These are phyloP conservation scores for Drosophila rufa DNA, from an alignment of 1,140 invertebrate species.

Conservation along the genomic window DNA sequence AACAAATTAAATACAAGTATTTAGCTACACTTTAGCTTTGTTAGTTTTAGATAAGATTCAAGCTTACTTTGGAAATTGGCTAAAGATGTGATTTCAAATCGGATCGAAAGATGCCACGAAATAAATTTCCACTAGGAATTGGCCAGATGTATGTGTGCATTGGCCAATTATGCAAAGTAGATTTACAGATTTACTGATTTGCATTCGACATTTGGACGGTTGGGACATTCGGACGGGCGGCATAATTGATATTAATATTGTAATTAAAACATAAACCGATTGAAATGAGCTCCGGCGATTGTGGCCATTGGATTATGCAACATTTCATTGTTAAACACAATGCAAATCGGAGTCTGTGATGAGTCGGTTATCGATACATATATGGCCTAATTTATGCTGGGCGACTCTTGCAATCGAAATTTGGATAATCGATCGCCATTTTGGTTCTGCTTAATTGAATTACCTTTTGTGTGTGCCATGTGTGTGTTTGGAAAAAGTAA, in stretches of 20 bases:
- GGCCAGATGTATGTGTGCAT: not conserved
- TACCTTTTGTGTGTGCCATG: conserved; percentile 1
- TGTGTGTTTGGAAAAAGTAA: conserved; percentile 4
- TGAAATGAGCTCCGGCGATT: conserved; percentile 5
- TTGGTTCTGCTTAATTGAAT: conserved; percentile 16
- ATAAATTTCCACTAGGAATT: not conserved
- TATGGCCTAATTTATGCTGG: conserved; percentile 26
- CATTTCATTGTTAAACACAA: conserved; percentile 43
- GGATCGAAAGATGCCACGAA: not conserved
- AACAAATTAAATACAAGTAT: not conserved
- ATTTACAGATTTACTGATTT: conserved; percentile 29
- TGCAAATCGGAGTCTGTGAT: conserved; percentile 15
- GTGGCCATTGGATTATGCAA: conserved; percentile 20
- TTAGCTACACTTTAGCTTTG: too few relatives aligned
- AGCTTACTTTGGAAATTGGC: not conserved
- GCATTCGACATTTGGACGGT: conserved; percentile 21
- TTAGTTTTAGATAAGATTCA: not conserved
- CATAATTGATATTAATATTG: conserved; percentile 74
- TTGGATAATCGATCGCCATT: conserved; percentile 18
- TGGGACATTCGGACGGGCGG: conserved; percentile 6
- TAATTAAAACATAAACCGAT: conserved; percentile 52
- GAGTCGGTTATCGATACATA: not conserved
- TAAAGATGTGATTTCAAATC: not conserved
- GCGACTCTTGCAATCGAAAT: conserved; percentile 10
- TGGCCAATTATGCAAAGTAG: conserved; percentile 43